Conservation (phyloP, 2,113 vertebrate species). For the Lamprologus lemairii region DNA sequence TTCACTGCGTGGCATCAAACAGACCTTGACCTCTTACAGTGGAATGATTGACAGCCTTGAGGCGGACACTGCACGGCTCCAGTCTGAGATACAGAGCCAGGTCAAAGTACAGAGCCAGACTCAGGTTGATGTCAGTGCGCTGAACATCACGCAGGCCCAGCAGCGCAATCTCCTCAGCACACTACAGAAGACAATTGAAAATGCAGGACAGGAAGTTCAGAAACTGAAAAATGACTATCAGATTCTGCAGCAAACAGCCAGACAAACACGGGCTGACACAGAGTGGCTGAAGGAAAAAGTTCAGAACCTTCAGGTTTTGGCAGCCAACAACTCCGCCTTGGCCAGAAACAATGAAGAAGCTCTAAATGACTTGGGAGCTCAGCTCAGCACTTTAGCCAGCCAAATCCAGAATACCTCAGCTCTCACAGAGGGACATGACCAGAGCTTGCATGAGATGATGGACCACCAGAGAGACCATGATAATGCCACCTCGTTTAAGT, state of each 20-base stretch:
- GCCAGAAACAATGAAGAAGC: conserved; percentile 86
- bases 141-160: conserved; percentile 89
- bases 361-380: conserved; percentile 85
- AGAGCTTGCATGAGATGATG: conserved; percentile 86
- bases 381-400: conserved; percentile 79
- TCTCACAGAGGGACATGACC: conserved; percentile 80
- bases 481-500: conserved; percentile 81
- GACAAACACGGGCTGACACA: conserved; percentile 81
- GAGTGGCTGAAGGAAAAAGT: conserved; percentile 93
- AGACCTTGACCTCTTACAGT: conserved; percentile 82
- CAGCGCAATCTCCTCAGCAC: conserved; percentile 80
- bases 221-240: conserved; percentile 93
- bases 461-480: conserved; percentile 85
- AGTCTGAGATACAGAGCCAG: conserved; percentile 83
- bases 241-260: conserved; percentile 84
- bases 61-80: conserved; percentile 81
- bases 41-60: conserved; percentile 82
- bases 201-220: conserved; percentile 84
- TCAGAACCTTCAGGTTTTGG: conserved; percentile 84
- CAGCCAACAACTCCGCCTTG: conserved; percentile 85
- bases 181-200: conserved; percentile 88
- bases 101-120: conserved; percentile 78
- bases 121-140: conserved; percentile 78
- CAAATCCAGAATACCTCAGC: conserved; percentile 87
- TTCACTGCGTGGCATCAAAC: conserved; percentile 85